phyloP scores from a whole-genome alignment of 2,888 invertebrate genomes.

The Nineta flava region DNA sequence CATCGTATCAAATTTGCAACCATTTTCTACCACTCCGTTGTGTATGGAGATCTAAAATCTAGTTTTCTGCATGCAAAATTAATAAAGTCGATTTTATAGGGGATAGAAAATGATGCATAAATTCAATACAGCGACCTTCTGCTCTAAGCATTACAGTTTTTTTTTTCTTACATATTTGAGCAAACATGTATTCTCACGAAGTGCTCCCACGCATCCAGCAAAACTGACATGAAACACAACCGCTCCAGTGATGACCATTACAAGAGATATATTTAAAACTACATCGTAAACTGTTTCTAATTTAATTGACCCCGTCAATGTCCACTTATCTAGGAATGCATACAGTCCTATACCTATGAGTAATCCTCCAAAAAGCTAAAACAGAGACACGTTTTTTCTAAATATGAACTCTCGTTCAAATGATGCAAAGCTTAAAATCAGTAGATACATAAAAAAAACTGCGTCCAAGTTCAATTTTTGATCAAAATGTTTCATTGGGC shows the following conservation, averaged over 20 bases:
- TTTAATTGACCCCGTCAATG: constrained; percentile 68
- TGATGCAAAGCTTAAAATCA: not conserved
- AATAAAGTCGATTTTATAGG: too few species aligned
- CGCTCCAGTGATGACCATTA: constrained; percentile 77
- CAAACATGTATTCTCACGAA: constrained; percentile 81
- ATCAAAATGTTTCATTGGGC: too few species aligned
- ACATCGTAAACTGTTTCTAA: constrained; percentile 80
- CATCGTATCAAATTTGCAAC: too few species aligned
- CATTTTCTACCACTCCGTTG: too few species aligned
- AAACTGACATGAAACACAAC: constrained; percentile 90
- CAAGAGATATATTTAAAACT: constrained; percentile 75
- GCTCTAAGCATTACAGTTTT: too few species aligned
- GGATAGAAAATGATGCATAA: too few species aligned
- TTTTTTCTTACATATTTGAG: constrained; percentile 66
- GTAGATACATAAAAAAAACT: not conserved
- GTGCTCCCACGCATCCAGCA: constrained; percentile 81
- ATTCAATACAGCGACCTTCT: too few species aligned
- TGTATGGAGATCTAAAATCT: too few species aligned
- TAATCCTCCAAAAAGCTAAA: constrained; percentile 74
- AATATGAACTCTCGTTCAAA: not conserved
- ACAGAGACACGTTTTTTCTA: constrained; percentile 13
- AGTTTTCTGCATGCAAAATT: too few species aligned
- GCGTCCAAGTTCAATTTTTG: too few species aligned
- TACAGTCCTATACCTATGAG: constrained; percentile 78
- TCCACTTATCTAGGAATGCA: constrained; percentile 88